Evolutionary conservation across 2,888 invertebrate genomes (phyloP), one percentile per base, ranked within the genome.

Genomic region (Scaptomyza parva): DNA sequence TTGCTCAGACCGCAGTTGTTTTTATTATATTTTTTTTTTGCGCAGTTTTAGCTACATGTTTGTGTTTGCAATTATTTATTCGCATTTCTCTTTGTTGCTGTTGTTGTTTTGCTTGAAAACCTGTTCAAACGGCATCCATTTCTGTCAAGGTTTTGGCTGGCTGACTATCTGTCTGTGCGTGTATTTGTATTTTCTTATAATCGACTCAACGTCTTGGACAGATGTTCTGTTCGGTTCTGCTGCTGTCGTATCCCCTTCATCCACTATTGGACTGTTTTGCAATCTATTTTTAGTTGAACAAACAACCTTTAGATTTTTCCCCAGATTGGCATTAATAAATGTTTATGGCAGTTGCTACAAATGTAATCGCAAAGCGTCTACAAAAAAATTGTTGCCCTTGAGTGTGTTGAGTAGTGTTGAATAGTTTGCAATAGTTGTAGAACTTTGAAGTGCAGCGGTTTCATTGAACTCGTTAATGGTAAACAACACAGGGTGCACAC

Each of bases 71-170:
- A 59, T 53, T 72, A 43, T 64, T 61, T 73, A 59, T 73, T 82
- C 85, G 58, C 75, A 70, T 87, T 85, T 85, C 70, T 75, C 53
- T 75, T 63, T 66, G 55, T 48, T 77, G 66, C 41, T 64, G 47
- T 18, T 62, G 47, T 55, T 55, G 57, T 52, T 68, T 68, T 52
- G 60, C 63, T 67, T 52, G 53, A 61, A 80, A 84, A 88, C 81
- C 75, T 68, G 85, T 88, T 88, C 71, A 11, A 37, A 55, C 52
- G 39, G 33, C 73, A 67, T 52, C 45, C 59, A 62, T 62, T 67
- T 77, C 57, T 68, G 60, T 41, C 72, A 86, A 84, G 70, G 88
- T 70, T 70, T 70, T 75, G 35, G 68, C 41, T n/a, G n/a, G n/a
- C n/a, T n/a, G n/a, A n/a, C n/a, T n/a, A n/a, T n/a, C n/a, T 60